Conservation (phyloP, 2,113 vertebrate species). For the Cynocephalus volans region DNA sequence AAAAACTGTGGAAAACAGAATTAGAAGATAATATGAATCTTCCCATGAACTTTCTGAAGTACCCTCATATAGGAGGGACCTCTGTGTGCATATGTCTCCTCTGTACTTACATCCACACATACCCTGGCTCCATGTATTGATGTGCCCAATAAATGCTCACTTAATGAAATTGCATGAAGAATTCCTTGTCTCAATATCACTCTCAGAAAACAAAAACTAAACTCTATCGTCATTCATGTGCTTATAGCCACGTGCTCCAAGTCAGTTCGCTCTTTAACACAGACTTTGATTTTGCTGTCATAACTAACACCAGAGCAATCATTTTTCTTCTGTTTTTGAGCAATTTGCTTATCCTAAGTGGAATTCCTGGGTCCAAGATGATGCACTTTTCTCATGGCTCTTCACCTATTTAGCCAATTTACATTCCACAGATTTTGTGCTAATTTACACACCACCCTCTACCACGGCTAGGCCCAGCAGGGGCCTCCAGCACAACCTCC, state of each 20-base stretch:
- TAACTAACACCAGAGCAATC: constrained; percentile 37
- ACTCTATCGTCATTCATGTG: neutral
- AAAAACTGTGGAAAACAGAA: too few species aligned
- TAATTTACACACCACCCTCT: neutral
- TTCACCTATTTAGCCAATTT: neutral
- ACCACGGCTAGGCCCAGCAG: neutral
- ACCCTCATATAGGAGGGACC: neutral
- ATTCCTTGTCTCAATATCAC: neutral
- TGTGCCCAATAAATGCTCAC: neutral
- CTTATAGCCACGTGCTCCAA: neutral
- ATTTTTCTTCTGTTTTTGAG: constrained; percentile 13
- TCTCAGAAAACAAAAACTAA: neutral
- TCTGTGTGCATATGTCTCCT: accelerated
- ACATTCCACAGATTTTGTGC: neutral
- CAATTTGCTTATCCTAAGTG: constrained; percentile 57
- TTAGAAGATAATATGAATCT: too few species aligned
- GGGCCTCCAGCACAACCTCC: neutral
- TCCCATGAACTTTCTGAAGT: too few species aligned
- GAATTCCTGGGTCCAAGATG: constrained; percentile 37
- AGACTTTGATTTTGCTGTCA: neutral
- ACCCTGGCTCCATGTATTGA: neutral
- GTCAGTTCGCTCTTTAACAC: neutral
- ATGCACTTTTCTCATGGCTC: neutral
- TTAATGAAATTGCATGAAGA: neutral
- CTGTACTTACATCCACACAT: neutral